These are phyloP conservation scores for Cydia splendana DNA, from an alignment of 1,140 invertebrate species.

Conservation along the genomic window DNA sequence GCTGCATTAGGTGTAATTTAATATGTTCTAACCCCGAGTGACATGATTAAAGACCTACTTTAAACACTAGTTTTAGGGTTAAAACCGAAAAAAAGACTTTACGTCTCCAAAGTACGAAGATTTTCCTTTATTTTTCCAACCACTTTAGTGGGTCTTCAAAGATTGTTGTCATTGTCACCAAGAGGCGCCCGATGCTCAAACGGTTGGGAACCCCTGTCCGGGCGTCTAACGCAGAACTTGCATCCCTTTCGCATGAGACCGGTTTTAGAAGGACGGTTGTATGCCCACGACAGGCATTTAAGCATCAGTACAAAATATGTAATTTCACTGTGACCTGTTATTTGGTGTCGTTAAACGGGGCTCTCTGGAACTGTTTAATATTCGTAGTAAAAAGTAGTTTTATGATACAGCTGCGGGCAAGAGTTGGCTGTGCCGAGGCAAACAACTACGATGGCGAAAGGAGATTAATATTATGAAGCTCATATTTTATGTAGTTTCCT, in stretches of 20 bases:
- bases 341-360: slow-evolving; percentile 22
- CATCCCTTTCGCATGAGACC: not conserved
- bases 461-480: not conserved
- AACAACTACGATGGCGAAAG: slow-evolving; percentile 7
- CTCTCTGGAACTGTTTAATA: slow-evolving; percentile 22
- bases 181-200: not conserved
- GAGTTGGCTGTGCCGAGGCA: slow-evolving; percentile 17
- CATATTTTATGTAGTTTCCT: not conserved
- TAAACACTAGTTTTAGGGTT: not conserved
- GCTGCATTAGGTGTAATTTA: not conserved
- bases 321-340: slow-evolving; percentile 22
- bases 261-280: not conserved
- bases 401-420: slow-evolving; percentile 26
- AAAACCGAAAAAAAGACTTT: not conserved
- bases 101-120: not conserved
- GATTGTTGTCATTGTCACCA: too few relatives aligned
- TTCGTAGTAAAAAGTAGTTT: slow-evolving; percentile 24
- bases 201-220: not conserved
- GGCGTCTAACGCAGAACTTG: not conserved
- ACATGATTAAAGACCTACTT: not conserved
- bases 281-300: slow-evolving; percentile 1
- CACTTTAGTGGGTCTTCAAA: too few relatives aligned
- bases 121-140: too few relatives aligned
- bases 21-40: not conserved
- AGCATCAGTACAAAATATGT: slow-evolving; percentile 11